A percentile compares a stretch with the other conserved stretches of the same genome.
These are phyloP conservation scores for Theretra japonica DNA, from an alignment of 2,888 invertebrate species.

Conservation along the genomic window DNA sequence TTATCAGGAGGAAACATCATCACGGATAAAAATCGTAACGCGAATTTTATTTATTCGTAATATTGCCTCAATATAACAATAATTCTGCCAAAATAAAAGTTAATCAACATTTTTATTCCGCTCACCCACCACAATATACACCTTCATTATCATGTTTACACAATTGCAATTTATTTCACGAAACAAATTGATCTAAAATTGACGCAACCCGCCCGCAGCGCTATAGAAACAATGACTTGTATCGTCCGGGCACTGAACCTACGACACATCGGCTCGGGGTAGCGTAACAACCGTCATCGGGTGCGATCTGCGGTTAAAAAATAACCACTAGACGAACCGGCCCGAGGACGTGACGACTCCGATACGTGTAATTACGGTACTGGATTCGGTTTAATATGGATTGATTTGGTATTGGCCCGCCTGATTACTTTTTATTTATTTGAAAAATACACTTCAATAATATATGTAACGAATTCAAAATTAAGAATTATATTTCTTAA, in stretches of 20 bases:
- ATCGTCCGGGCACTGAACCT: slow-evolving; percentile 37
- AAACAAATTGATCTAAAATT: not conserved
- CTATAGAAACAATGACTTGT: slow-evolving; percentile 28
- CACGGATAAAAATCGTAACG: too few relatives aligned
- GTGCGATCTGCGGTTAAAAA: slow-evolving; percentile 34
- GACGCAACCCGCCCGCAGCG: not conserved
- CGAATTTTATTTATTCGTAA: too few relatives aligned
- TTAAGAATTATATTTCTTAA: too few relatives aligned
- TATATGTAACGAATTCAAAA: too few relatives aligned
- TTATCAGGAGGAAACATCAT: too few relatives aligned
- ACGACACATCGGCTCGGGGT: slow-evolving; percentile 17
- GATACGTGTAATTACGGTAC: not conserved
- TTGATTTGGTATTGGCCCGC: not conserved
- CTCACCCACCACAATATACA: too few relatives aligned
- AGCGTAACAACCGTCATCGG: slow-evolving; percentile 30
- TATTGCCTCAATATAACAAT: too few relatives aligned
- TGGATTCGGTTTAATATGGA: not conserved
- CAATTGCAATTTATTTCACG: not conserved
- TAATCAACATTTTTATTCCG: too few relatives aligned
- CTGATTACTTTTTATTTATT: too few relatives aligned
- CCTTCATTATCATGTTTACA: not conserved
- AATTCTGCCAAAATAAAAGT: too few relatives aligned
- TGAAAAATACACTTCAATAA: too few relatives aligned
- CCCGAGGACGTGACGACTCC: not conserved
- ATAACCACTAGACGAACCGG: slow-evolving; percentile 25